These are phyloP conservation scores for Psilopsiagon aymara DNA, from an alignment of 2,113 vertebrate species.

Conservation along the genomic window DNA sequence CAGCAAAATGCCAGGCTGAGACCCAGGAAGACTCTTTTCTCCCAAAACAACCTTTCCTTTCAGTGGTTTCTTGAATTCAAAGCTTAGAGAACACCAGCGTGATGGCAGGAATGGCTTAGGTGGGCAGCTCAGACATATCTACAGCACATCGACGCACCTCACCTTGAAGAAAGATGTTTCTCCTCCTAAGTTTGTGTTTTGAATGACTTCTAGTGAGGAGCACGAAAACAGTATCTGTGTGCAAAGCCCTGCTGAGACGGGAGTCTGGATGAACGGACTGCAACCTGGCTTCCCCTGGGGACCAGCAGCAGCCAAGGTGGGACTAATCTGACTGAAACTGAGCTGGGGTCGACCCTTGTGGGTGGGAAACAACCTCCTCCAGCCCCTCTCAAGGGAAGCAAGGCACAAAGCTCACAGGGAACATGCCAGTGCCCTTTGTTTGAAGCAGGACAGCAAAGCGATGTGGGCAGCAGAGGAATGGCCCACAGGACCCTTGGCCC, in stretches of 20 bases:
- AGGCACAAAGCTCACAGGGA: not conserved
- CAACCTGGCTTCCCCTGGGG: not conserved
- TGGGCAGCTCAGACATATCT: not conserved
- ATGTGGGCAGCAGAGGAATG: not conserved
- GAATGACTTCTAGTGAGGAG: not conserved
- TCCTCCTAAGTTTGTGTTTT: not conserved
- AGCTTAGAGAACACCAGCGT: not conserved
- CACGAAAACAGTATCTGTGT: fast-evolving
- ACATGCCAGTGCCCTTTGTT: not conserved
- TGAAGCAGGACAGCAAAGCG: not conserved
- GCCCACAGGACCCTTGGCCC: not conserved
- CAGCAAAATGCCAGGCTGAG: not conserved
- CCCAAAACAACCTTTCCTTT: not conserved
- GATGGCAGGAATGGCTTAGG: not conserved
- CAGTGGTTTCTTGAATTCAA: not conserved
- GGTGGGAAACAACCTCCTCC: not conserved
- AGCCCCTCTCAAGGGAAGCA: not conserved
- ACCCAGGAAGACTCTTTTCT: not conserved
- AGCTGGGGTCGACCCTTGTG: not conserved
- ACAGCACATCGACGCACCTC: too few relatives aligned
- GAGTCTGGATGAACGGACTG: not conserved
- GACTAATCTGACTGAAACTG: not conserved
- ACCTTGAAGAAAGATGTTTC: not conserved
- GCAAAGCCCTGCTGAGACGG: not conserved
- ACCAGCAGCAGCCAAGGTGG: not conserved